Evolutionary conservation across 2,113 vertebrate genomes (phyloP), one percentile per base, ranked within the genome.

Genomic region (Balaenoptera acutorostrata): DNA sequence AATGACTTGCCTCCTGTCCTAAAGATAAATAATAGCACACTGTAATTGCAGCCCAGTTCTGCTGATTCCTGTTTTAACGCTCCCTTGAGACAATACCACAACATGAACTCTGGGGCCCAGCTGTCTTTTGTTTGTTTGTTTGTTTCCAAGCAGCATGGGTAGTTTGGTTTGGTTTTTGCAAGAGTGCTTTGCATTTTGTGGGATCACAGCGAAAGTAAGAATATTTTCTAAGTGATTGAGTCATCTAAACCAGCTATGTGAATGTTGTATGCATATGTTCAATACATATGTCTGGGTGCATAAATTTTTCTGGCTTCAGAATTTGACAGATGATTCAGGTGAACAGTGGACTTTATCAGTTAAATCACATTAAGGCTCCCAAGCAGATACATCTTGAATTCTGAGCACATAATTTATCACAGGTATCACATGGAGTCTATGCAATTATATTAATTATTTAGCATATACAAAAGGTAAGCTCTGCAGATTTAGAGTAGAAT

Each of bases 401-500:
- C 78, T 86, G 92, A 91, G 84, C 96, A 81, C 66, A 68, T 97
- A 96, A 98, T 98, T 98, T 97, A 87, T 98, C 96, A 66, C 25
- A 88, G 68, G 14, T 72, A 97, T 97, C 88, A 64, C 94, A 88
- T 11, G 27, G 96, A 97, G 97, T 94, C 18, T 96, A 77, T 97
- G 39, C 96, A 97, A 96, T 98, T 3, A 10, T 95, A 95, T 96
- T 97, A 97, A 98, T 98, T 98, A 97, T 97, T 97, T 98, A 95
- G 93, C 95, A 91, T 87, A 91, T 97, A 97, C 55, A 95, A 94
- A 96, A 90, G 87, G 29, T 90, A 94, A 96, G 23, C 85, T 27
- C 71, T 96, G 23, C 49, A 94, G 92, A 97, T 95, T 98, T 97
- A 63, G 33, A 88, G 59, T 91, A 93, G 69, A 95, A 72, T 93